Percentiles rank a stretch among this genome's conserved stretches.
phyloP scores from a whole-genome alignment of 2,797 vertebrate genomes.

The Lithobates pipiens region DNA sequence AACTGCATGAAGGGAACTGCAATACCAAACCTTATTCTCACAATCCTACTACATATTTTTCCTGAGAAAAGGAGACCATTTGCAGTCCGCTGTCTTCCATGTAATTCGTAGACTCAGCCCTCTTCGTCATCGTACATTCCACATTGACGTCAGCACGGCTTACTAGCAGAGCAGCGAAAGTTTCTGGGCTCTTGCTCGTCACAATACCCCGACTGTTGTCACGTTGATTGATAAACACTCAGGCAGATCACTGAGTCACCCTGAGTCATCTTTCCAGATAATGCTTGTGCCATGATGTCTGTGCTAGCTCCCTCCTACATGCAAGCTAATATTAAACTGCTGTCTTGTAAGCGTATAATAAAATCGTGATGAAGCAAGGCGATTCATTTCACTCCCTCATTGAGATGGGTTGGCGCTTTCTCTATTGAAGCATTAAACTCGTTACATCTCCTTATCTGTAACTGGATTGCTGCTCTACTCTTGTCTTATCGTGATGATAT shows the following conservation, averaged over 20 bases:
- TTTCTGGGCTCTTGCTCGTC: constrained; percentile 39
- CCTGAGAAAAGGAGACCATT: neutral
- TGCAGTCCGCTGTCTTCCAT: neutral
- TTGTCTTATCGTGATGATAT: neutral
- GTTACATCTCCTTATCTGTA: too few relatives aligned
- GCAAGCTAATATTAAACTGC: constrained; percentile 50
- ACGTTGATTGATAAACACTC: constrained; percentile 5
- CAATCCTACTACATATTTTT: neutral
- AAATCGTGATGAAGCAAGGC: constrained; percentile 31
- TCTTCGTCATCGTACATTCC: neutral
- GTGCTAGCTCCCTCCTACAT: constrained; percentile 31
- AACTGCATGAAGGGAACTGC: neutral
- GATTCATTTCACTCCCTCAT: constrained; percentile 1
- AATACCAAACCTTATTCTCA: neutral
- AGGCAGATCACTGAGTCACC: constrained; percentile 40
- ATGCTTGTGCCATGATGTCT: constrained; percentile 51
- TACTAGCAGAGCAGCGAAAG: constrained; percentile 11
- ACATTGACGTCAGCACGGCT: constrained; percentile 1
- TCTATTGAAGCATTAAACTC: neutral
- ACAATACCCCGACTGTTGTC: constrained; percentile 3
- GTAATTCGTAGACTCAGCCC: neutral
- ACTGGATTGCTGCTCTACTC: neutral
- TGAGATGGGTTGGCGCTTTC: neutral
- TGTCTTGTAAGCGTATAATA: constrained; percentile 17
- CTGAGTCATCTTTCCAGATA: constrained; percentile 25